Percentiles rank a stretch among this genome's conserved stretches.
Evolutionary conservation across 2,113 vertebrate species (phyloP).

Genomic region (Naja naja): DNA sequence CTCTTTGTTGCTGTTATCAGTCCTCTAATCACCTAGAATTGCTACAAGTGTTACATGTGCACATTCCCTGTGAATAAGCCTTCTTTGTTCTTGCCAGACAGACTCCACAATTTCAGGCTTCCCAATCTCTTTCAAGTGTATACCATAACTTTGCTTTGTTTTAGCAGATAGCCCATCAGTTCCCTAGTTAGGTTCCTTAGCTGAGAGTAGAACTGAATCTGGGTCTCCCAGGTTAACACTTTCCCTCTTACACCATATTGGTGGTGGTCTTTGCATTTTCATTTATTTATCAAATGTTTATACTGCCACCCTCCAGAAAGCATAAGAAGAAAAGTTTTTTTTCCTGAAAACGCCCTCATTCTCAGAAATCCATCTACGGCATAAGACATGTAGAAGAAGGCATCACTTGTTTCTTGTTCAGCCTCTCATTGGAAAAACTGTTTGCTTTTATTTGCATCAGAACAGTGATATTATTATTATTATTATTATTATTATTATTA

Average conservation of each 20-base stretch:
- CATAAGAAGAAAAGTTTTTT: neutral
- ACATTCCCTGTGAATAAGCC: too few relatives aligned
- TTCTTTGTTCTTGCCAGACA: too few relatives aligned
- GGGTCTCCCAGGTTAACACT: neutral
- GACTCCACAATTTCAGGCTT: too few relatives aligned
- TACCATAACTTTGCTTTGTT: too few relatives aligned
- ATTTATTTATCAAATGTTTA: neutral
- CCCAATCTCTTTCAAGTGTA: too few relatives aligned
- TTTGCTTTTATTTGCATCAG: neutral
- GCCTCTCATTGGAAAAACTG: neutral
- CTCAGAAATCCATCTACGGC: neutral
- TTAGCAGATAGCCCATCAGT: too few relatives aligned
- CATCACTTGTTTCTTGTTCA: neutral
- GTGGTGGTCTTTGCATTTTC: neutral
- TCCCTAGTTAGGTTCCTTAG: neutral
- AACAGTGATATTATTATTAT: neutral
- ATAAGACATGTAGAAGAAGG: neutral
- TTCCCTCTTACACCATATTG: neutral
- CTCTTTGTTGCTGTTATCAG: too few relatives aligned
- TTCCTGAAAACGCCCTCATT: neutral
- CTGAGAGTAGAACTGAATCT: neutral
- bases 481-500: too few relatives aligned
- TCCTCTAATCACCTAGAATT: too few relatives aligned
- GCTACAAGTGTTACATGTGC: too few relatives aligned
- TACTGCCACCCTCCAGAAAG: neutral